Evolutionary conservation across 2,888 invertebrate genomes (phyloP), one percentile per base, ranked within the genome.

Genomic region (Drosophila colorata): DNA sequence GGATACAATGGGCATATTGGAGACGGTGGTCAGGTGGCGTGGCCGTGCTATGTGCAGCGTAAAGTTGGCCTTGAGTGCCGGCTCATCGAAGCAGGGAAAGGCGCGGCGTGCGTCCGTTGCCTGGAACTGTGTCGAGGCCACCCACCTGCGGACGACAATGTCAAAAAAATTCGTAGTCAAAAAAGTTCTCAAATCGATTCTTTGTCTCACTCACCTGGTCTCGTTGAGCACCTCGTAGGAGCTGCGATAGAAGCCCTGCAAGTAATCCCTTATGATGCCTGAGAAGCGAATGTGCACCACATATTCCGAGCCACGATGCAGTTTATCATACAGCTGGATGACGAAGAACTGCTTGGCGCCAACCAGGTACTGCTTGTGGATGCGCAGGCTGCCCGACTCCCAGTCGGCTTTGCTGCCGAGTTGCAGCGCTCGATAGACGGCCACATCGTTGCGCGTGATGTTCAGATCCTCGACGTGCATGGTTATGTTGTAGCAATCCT

Each of bases 81-180:
- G 97, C 91, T 97, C 97, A 91, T 97, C 97, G 93, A 97, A 97
- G 91, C 97, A 97, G 0, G 97, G 97, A 92, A 97, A 97, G 5
- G 96, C 96, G 64, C 95, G 94, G 14, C 96, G 93, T 0, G 96
- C 96, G 87, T 96, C 96, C 51, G 96, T 96, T 2, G 96, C 95
- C 90, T 97, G 96, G 90, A 97, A 96, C 92, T 97, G 96, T 3
- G 96, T 96, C 0, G 96, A 95, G 8, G 96, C 96, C 86, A 96
- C 94, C 96, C 96, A 96, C 92, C 96, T 96, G 18, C 0, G 40
- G 4, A 51, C 13, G 7, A 11, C 0, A 43, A 11, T 0, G 11
- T 11, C 14, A 1, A 14, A 2, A 2, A 0, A 5, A 14, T 9
- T n/a, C 4, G 28, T 43, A 35, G 18, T n/a, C 18, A 9, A 4